phyloP scores from a whole-genome alignment of 1,140 invertebrate species.

The Cataglyphis hispanica region DNA sequence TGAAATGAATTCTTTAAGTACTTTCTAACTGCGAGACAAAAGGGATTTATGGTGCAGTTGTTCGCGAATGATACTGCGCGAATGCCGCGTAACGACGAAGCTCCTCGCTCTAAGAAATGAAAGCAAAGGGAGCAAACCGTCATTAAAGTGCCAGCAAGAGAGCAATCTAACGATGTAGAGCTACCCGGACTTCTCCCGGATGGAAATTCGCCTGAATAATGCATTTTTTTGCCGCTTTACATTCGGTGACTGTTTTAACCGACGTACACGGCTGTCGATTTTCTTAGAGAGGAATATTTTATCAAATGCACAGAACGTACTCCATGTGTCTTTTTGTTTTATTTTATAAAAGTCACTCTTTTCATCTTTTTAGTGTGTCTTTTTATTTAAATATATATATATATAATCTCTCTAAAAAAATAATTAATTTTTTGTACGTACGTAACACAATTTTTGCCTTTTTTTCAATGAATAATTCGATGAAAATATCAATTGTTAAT shows the following conservation, averaged over 20 bases:
- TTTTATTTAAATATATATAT: too few relatives aligned
- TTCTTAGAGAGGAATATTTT: neutral
- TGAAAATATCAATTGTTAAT: too few relatives aligned
- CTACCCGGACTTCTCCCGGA: constrained; percentile 82
- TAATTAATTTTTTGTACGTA: too few relatives aligned
- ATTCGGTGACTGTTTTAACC: constrained; percentile 51
- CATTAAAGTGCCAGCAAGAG: constrained; percentile 84
- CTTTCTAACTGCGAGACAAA: constrained; percentile 40
- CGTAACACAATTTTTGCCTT: neutral
- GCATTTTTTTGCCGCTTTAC: constrained; percentile 79
- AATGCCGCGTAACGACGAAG: constrained; percentile 72
- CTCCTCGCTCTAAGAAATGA: constrained; percentile 80
- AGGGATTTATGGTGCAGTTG: constrained; percentile 20
- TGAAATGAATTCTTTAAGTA: constrained; percentile 8
- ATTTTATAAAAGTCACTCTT: neutral
- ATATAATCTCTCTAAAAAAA: too few relatives aligned
- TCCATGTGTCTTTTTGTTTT: neutral
- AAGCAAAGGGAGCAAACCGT: constrained; percentile 83
- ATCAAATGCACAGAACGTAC: neutral
- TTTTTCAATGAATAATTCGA: neutral
- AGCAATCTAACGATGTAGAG: constrained; percentile 84
- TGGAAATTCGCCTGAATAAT: constrained; percentile 86
- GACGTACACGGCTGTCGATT: neutral
- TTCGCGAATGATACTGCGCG: constrained; percentile 55
- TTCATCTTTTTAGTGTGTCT: neutral